Conservation (phyloP, 2,797 vertebrate genomes). For the Halcyon chelicuti region DNA sequence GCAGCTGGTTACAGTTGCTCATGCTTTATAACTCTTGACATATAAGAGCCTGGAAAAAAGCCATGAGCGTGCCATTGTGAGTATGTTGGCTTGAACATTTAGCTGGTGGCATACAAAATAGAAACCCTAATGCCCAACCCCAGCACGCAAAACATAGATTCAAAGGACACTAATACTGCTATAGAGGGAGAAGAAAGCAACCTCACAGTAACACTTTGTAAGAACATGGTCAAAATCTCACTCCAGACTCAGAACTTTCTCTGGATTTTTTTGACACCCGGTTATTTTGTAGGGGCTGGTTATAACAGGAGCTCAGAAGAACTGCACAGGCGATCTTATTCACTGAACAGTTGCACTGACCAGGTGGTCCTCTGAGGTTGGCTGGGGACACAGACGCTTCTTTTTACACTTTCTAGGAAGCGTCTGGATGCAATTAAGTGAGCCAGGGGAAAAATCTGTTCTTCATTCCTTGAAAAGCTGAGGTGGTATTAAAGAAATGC, state of each 20-base stretch:
- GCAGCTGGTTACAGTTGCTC: slow-evolving; percentile 1
- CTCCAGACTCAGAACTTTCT: background rate
- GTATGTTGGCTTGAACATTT: background rate
- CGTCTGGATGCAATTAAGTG: background rate
- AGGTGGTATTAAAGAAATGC: background rate
- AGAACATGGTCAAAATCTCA: background rate
- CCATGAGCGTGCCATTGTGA: rapidly evolving
- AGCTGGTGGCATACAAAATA: background rate
- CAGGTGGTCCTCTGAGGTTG: slow-evolving; percentile 43
- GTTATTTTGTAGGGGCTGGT: background rate
- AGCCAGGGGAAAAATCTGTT: background rate
- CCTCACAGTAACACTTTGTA: background rate
- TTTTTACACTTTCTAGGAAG: slow-evolving; percentile 69
- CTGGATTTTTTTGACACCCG: background rate
- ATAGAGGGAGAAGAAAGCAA: background rate
- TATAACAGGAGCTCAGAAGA: background rate
- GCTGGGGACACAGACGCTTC: slow-evolving; percentile 40
- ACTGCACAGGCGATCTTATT: background rate
- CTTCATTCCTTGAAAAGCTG: slow-evolving; percentile 37
- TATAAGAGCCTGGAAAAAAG: slow-evolving; percentile 6
- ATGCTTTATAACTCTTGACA: background rate
- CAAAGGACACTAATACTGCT: background rate
- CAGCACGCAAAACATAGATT: background rate
- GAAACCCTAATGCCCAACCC: background rate
- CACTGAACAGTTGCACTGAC: slow-evolving; percentile 6